Evolutionary conservation across 2,888 invertebrate genomes (phyloP).

Genomic region (Dusona sp.): DNA sequence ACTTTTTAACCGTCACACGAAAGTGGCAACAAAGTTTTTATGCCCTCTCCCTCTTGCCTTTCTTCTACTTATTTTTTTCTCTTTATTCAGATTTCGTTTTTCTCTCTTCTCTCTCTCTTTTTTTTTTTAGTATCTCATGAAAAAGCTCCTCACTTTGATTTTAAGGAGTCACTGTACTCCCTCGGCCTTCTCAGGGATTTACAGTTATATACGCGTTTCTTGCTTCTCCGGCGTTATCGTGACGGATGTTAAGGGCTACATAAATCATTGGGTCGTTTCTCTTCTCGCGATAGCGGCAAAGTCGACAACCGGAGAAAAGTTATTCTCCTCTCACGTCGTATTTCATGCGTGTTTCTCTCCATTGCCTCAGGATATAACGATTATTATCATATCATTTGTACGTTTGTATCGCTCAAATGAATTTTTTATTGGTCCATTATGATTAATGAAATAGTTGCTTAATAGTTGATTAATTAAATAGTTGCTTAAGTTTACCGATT

Average conservation of each 20-base stretch:
- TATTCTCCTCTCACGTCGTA: conserved; percentile 23
- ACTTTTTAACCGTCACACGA: not conserved
- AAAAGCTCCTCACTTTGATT: conserved; percentile 50
- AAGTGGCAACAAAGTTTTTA: conserved; percentile 26
- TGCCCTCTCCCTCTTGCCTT: not conserved
- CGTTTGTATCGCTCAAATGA: not conserved
- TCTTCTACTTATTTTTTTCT: not conserved
- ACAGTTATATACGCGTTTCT: conserved; percentile 36
- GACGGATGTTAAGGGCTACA: conserved; percentile 46
- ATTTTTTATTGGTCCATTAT: conserved; percentile 22
- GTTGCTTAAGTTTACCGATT: not conserved
- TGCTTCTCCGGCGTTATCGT: conserved; percentile 38
- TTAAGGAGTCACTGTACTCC: conserved; percentile 42
- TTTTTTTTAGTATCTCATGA: conserved; percentile 8
- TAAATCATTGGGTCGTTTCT: conserved; percentile 48
- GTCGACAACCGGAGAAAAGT: conserved; percentile 34
- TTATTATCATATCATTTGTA: conserved; percentile 26
- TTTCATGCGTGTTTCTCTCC: conserved; percentile 16
- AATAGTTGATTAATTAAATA: no score
- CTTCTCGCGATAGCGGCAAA: conserved; percentile 14
- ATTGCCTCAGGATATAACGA: conserved; percentile 10
- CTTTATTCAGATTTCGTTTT: conserved; percentile 17
- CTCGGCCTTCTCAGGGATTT: conserved; percentile 33
- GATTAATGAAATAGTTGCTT: not conserved
- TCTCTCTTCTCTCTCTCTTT: not conserved